Percentiles rank a stretch among this genome's conserved stretches.
These are phyloP conservation scores for Ammodytes marinus DNA, from an alignment of 2,113 vertebrate genomes.

Conservation along the genomic window DNA sequence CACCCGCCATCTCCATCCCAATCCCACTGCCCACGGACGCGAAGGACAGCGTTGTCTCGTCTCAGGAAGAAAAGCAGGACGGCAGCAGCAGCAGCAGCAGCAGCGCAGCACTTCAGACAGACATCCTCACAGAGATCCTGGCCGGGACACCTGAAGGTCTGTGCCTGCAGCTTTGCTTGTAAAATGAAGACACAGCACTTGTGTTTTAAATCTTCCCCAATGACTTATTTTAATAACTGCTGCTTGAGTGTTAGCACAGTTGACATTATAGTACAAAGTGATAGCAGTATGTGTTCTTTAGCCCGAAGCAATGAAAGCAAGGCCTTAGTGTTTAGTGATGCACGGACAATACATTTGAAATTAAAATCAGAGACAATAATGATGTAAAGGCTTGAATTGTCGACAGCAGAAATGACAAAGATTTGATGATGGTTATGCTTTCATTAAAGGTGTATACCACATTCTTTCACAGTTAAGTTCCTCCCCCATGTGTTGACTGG, in stretches of 20 bases:
- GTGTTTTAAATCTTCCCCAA: too few species aligned
- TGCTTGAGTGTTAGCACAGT: not conserved
- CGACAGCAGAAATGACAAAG: not conserved
- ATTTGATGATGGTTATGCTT: not conserved
- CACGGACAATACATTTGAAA: not conserved
- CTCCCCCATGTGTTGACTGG: not conserved
- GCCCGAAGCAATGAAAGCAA: not conserved
- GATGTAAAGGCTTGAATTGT: not conserved
- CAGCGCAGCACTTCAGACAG: slow-evolving; percentile 62
- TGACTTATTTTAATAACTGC: too few species aligned
- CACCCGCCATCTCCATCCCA: slow-evolving; percentile 44
- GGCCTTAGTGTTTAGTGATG: not conserved
- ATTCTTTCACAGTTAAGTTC: not conserved
- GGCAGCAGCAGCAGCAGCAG: slow-evolving; percentile 48
- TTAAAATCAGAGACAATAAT: not conserved
- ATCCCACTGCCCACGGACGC: slow-evolving; percentile 57
- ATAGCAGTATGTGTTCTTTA: not conserved
- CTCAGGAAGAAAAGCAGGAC: slow-evolving; percentile 72
- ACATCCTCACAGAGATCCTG: slow-evolving; percentile 80
- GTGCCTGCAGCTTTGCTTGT: not conserved
- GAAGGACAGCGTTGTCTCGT: slow-evolving; percentile 74
- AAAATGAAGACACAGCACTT: not conserved
- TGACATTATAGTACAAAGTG: not conserved
- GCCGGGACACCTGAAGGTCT: slow-evolving; percentile 89
- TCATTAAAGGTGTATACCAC: not conserved